Evolutionary conservation across 1,140 invertebrate genomes (phyloP).

Genomic region (Oryctes rhinoceros): DNA sequence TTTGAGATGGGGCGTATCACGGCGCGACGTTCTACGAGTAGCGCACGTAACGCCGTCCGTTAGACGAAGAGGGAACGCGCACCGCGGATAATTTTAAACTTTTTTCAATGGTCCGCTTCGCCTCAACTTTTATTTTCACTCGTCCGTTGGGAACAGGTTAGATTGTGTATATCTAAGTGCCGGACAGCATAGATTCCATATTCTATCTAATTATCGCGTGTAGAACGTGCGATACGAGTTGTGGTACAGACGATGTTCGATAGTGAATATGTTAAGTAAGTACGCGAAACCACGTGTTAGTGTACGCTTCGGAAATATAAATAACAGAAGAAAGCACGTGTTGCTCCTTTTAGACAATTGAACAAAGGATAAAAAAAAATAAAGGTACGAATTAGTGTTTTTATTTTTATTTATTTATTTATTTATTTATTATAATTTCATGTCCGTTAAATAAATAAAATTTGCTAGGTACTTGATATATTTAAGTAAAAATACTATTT

Average conservation of each 20-base stretch:
- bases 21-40: background rate
- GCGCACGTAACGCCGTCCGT: background rate
- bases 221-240: background rate
- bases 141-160: conserved; percentile 12
- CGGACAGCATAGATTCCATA: background rate
- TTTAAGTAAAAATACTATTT: too few species aligned
- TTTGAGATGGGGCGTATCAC: background rate
- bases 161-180: background rate
- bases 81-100: conserved; percentile 9
- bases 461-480: too few species aligned
- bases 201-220: too few species aligned
- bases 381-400: background rate
- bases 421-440: background rate
- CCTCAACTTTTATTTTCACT: conserved; percentile 6
- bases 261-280: background rate
- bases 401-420: background rate
- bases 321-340: conserved; percentile 4
- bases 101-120: conserved; percentile 13
- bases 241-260: background rate
- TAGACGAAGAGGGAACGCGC: background rate
- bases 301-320: background rate
- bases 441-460: too few species aligned
- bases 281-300: background rate
- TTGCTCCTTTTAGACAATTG: background rate
- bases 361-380: background rate